A percentile compares a stretch with the other conserved stretches of the same genome.
Evolutionary conservation across 30 jellyfish, hydroid and myxozoan genomes (phyloP).

Genomic region (Turritopsis rubra): DNA sequence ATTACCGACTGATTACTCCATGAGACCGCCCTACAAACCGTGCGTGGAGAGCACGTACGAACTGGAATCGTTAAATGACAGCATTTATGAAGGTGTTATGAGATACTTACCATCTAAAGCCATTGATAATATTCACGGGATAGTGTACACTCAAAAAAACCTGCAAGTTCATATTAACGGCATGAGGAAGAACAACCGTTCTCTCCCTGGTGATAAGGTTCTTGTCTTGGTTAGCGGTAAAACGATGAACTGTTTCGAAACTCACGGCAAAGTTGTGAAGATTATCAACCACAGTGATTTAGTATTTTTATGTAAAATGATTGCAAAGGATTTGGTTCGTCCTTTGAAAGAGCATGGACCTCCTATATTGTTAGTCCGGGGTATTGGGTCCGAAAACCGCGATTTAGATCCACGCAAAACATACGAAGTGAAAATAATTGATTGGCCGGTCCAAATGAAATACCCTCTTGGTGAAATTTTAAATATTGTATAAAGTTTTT

Average conservation of each 20-base stretch:
- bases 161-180: conserved; percentile 30
- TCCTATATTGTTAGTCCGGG: conserved; percentile 31
- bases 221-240: background rate
- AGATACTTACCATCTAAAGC: background rate
- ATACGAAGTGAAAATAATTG: conserved; percentile 29
- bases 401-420: background rate
- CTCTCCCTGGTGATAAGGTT: conserved; percentile 49
- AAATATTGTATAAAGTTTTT: background rate
- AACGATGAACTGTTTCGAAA: background rate
- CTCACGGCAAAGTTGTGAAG: conserved; percentile 23
- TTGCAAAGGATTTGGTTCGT: conserved; percentile 18
- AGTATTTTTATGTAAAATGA: conserved; percentile 28
- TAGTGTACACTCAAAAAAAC: conserved; percentile 4
- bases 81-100: background rate
- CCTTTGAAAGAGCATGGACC: conserved; percentile 55
- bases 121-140: conserved; percentile 17
- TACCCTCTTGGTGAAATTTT: conserved; percentile 46
- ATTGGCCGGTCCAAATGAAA: conserved; percentile 45
- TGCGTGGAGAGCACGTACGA: background rate
- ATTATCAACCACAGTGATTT: conserved; percentile 24
- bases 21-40: conserved; percentile 7
- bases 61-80: background rate
- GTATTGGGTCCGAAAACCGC: conserved; percentile 24
- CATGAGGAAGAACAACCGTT: conserved; percentile 31
- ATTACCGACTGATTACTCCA: background rate